Conservation (phyloP, 2,888 invertebrate species). For the Clostera curtula region DNA sequence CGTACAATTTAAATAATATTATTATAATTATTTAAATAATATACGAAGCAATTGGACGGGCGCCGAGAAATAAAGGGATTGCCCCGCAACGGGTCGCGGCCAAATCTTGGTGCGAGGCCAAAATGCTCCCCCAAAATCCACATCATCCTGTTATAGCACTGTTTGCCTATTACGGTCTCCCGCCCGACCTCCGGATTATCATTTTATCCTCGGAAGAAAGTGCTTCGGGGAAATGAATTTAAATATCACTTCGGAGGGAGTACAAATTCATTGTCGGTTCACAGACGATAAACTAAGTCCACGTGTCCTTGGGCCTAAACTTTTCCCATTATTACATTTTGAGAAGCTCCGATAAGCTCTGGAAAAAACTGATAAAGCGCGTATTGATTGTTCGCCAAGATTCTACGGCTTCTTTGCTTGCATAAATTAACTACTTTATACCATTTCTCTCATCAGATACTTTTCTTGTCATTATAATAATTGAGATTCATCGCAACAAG, state of each 20-base stretch:
- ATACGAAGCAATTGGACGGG: conserved; percentile 14
- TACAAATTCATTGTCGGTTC: conserved; percentile 19
- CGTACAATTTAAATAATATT: too few relatives aligned
- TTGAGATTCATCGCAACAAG: conserved; percentile 10
- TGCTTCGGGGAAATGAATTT: conserved; percentile 20
- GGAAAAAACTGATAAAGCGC: too few relatives aligned
- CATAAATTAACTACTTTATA: too few relatives aligned
- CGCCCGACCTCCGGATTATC: conserved; percentile 14
- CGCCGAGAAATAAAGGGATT: conserved; percentile 16
- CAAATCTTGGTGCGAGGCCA: conserved; percentile 16
- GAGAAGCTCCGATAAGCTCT: conserved; percentile 17
- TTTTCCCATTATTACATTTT: conserved; percentile 31
- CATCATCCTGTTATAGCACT: conserved; percentile 11
- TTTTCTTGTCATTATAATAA: conserved; percentile 24
- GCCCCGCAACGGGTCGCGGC: conserved; percentile 10
- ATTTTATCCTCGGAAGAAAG: conserved; percentile 17
- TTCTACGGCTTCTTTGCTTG: too few relatives aligned
- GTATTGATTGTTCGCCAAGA: too few relatives aligned
- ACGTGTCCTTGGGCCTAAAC: conserved; percentile 22
- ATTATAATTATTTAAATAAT: too few relatives aligned
- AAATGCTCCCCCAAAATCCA: conserved; percentile 13
- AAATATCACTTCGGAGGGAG: conserved; percentile 20
- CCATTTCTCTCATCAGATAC: too few relatives aligned
- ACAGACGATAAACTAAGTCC: conserved; percentile 12
- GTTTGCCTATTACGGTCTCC: conserved; percentile 14